Evolutionary conservation across 2,888 invertebrate genomes (phyloP), one percentile per base, ranked within the genome.

Genomic region (Andrena hattorfiana): DNA sequence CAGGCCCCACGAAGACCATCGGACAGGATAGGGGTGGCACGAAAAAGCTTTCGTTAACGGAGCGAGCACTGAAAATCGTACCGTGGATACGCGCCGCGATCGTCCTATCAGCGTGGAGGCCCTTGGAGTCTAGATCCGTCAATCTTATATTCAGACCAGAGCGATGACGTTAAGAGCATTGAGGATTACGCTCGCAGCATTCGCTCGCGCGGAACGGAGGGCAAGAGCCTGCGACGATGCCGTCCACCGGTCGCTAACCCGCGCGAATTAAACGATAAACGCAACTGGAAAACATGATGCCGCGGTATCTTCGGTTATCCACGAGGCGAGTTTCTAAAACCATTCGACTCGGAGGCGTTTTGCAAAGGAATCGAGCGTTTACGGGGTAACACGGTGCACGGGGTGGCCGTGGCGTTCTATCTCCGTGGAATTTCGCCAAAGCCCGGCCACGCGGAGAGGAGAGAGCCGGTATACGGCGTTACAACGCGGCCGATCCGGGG

Each of bases 381-480:
- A 63, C 60, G 68, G 49, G 59, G 20, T 49, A 62, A 66, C 69
- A 72, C 76, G 59, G 70, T 54, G 70, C 71, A 42, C 66, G 62
- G 72, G 68, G 6, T 10, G 62, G 69, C 66, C 70, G 69, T 69
- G 60, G 66, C 69, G 69, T 10, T 83, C 48, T 59, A 63, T 56
- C 69, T 66, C 70, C 77, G 74, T 83, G 86, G 82, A 87, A 81
- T 83, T 73, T 79, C 75, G 78, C 77, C 79, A 73, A 73, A 83
- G 49, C 59, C 49, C n/a, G 64, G 4, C 69, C 62, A 30, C 75
- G 77, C 62, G 56, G 56, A 59, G 67, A 32, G 63, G 51, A 30
- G 42, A 59, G 26, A n/a, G 28, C 7, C 26, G 67, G 59, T 62
- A 72, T 75, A 74, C 62, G 49, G 70, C 74, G 68, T 68, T 69